Evolutionary conservation across 2,113 vertebrate genomes (phyloP).

Genomic region (Caloenas nicobarica): DNA sequence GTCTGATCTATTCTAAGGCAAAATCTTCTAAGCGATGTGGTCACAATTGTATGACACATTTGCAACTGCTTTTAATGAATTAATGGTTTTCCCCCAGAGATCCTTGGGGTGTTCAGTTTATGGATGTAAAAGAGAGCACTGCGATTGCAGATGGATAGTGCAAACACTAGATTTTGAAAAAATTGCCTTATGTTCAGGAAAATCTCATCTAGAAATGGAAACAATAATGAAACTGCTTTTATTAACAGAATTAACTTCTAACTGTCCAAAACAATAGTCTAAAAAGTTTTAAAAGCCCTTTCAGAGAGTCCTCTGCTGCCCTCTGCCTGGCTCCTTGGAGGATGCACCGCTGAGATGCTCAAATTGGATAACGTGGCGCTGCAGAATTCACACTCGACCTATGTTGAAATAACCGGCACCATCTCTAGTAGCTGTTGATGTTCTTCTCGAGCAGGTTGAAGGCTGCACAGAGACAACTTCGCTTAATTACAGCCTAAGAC

Average conservation of each 20-base stretch:
- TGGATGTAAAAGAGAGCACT: background rate
- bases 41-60: background rate
- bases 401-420: background rate
- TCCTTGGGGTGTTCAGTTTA: background rate
- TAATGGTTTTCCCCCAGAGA: background rate
- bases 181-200: background rate
- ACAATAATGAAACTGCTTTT: background rate
- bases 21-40: background rate
- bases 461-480: background rate
- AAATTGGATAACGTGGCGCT: fast-evolving
- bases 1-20: background rate
- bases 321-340: background rate
- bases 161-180: background rate
- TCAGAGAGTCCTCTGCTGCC: conserved; percentile 8
- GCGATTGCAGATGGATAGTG: background rate
- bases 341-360: background rate
- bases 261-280: background rate
- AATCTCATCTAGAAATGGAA: background rate
- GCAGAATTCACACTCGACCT: background rate
- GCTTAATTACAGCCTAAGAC: background rate
- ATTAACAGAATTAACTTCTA: background rate
- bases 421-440: background rate
- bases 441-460: background rate
- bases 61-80: background rate
- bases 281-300: background rate